Evolutionary conservation across 2,797 vertebrate genomes (phyloP).

Genomic region (Cyclura pinguis): DNA sequence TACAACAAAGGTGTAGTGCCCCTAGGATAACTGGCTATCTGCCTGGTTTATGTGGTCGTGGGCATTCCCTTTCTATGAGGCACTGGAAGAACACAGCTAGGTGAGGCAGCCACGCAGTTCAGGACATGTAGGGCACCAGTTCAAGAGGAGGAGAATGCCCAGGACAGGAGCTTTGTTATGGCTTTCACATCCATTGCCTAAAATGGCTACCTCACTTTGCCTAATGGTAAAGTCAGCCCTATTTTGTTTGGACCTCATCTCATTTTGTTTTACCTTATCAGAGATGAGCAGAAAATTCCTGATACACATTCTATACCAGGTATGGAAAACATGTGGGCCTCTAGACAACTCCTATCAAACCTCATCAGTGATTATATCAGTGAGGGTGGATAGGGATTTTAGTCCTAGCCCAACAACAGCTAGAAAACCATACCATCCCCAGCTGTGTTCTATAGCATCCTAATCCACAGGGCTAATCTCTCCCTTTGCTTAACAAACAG

Average conservation of each 20-base stretch:
- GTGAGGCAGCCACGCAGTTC: not conserved
- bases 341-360: not conserved
- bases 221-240: not conserved
- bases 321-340: not conserved
- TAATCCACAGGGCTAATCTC: not conserved
- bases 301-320: not conserved
- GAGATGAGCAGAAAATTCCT: not conserved
- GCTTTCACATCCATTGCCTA: not conserved
- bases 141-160: not conserved
- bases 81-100: not conserved
- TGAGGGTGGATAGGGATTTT: not conserved
- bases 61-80: not conserved
- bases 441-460: not conserved
- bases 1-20: not conserved
- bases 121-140: not conserved
- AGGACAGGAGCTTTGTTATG: not conserved
- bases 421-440: not conserved
- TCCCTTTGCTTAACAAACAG: not conserved
- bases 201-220: not conserved
- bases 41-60: not conserved
- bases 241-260: not conserved
- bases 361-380: too few relatives aligned
- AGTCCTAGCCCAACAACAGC: not conserved
- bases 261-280: not conserved
- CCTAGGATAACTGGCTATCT: not conserved